These are phyloP conservation scores for Pegoplata infirma DNA, from an alignment of 2,888 invertebrate species.

Conservation along the genomic window DNA sequence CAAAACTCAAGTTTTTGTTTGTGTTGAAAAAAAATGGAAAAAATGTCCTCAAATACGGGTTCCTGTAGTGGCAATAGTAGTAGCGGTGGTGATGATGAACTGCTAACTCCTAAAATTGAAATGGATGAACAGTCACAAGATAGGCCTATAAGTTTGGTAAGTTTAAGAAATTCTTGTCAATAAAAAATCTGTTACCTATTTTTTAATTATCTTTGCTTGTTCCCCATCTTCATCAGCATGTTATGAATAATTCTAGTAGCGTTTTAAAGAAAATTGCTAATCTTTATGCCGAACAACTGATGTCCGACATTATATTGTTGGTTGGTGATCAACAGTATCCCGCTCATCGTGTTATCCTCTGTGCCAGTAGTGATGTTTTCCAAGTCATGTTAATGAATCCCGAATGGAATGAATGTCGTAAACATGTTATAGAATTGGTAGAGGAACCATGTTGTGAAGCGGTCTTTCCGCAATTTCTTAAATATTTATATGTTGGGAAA, in stretches of 20 bases:
- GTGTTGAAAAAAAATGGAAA: conserved; percentile 28
- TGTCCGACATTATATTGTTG: conserved; percentile 92
- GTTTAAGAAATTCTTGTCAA: no score
- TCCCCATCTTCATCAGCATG: conserved; percentile 76
- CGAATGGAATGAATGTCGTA: conserved; percentile 94
- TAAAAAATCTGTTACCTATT: neutral
- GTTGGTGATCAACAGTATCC: conserved; percentile 91
- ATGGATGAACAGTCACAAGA: conserved; percentile 62
- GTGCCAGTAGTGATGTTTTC: conserved; percentile 96
- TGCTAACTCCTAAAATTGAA: conserved; percentile 28
- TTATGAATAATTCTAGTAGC: conserved; percentile 90
- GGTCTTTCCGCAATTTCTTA: conserved; percentile 93
- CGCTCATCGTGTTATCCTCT: conserved; percentile 93
- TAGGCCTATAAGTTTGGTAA: conserved; percentile 62
- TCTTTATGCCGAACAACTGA: conserved; percentile 89
- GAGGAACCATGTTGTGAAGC: conserved; percentile 91
- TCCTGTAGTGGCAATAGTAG: conserved; percentile 43
- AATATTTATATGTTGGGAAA: conserved; percentile 92
- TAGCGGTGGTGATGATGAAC: conserved; percentile 50
- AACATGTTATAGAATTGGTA: conserved; percentile 89
- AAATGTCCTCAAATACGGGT: conserved; percentile 38
- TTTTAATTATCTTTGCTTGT: neutral
- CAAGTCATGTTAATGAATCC: conserved; percentile 98
- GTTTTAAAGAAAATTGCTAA: conserved; percentile 90
- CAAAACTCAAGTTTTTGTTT: neutral